A percentile compares a stretch with the other conserved stretches of the same genome.
Evolutionary conservation across 2,113 vertebrate species (phyloP).

Genomic region (Gymnarchus niloticus): DNA sequence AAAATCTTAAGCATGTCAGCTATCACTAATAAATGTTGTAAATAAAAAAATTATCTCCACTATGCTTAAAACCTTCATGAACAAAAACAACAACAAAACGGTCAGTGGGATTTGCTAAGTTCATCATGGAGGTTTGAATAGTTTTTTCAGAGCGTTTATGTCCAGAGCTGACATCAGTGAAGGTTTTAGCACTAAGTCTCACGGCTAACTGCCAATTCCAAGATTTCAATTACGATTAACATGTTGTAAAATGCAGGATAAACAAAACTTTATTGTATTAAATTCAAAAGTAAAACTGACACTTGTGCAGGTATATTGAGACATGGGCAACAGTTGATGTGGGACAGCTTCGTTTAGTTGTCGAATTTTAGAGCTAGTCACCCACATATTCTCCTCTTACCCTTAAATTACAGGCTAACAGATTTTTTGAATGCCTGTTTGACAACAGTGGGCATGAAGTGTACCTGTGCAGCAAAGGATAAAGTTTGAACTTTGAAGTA

Average conservation of each 20-base stretch:
- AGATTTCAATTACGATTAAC: no score
- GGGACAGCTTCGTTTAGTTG: background rate
- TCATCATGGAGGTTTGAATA: background rate
- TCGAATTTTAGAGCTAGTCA: background rate
- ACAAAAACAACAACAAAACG: background rate
- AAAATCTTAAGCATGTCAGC: background rate
- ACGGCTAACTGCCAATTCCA: no score
- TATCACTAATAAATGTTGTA: background rate
- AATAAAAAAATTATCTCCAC: conserved; percentile 33
- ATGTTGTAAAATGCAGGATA: background rate
- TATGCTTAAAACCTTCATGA: background rate
- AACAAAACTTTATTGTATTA: background rate
- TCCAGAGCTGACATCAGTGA: background rate
- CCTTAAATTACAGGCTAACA: background rate
- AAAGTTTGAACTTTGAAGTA: background rate
- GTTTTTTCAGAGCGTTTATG: background rate
- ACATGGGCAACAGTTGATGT: background rate
- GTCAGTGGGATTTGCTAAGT: background rate
- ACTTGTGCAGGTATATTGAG: background rate
- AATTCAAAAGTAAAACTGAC: background rate
- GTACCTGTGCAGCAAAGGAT: background rate
- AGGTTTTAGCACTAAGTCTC: background rate
- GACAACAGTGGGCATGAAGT: background rate
- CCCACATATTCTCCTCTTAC: background rate
- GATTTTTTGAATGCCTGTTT: background rate